A percentile compares a stretch with the other conserved stretches of the same genome.
phyloP scores from a whole-genome alignment of 2,113 vertebrate genomes.

The Chauna torquata region DNA sequence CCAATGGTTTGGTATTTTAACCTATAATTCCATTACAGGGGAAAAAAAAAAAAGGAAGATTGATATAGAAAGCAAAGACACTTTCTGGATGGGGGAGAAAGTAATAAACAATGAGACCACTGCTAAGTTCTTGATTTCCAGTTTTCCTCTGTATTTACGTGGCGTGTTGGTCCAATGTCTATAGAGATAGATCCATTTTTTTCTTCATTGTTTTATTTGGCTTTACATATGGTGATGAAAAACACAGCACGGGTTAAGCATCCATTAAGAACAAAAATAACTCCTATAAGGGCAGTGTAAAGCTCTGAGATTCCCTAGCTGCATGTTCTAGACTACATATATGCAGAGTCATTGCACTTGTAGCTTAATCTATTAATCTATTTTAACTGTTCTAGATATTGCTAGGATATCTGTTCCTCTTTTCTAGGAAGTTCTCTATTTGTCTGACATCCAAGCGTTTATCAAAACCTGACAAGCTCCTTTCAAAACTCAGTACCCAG shows the following conservation, averaged over 20 bases:
- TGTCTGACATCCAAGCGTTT: background rate
- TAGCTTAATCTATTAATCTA: background rate
- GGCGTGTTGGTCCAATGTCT: background rate
- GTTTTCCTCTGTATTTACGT: background rate
- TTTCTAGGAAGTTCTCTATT: background rate
- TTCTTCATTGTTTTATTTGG: background rate
- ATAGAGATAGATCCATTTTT: background rate
- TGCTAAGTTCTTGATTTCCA: background rate
- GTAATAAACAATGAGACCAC: background rate
- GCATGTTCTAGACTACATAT: background rate
- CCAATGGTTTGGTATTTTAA: background rate
- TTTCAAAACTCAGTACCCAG: background rate
- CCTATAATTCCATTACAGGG: background rate
- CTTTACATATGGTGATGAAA: background rate
- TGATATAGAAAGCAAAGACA: background rate
- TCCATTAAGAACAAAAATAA: background rate
- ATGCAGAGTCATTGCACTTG: background rate
- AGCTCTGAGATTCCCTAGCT: background rate
- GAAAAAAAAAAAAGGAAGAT: background rate
- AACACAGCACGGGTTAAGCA: background rate
- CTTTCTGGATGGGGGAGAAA: background rate
- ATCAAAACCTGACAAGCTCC: background rate
- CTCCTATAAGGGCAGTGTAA: background rate
- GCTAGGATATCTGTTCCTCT: background rate
- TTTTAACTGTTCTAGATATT: background rate